Conservation (phyloP, 1,140 invertebrate species). For the Microplitis mediator region DNA sequence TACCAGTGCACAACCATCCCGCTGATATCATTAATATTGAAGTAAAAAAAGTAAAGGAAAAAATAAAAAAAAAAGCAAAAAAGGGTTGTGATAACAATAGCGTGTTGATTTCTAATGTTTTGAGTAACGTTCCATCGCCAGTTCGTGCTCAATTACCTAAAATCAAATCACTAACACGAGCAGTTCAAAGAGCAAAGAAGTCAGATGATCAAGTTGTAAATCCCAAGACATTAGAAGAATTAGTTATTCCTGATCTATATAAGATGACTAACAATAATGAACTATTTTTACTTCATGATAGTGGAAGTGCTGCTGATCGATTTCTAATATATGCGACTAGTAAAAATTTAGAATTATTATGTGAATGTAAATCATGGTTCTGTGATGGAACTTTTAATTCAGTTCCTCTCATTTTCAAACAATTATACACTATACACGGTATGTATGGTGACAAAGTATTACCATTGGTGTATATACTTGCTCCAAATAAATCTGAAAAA, state of each 20-base stretch:
- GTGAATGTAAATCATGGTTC: not conserved
- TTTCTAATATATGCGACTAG: not conserved
- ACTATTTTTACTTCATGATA: not conserved
- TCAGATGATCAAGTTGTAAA: not conserved
- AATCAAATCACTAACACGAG: not conserved
- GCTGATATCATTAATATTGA: not conserved
- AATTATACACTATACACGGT: slow-evolving; percentile 15
- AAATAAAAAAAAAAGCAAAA: not conserved
- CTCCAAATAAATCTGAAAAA: not conserved
- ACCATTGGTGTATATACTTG: not conserved
- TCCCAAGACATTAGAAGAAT: not conserved
- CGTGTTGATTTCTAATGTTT: not conserved
- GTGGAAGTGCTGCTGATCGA: not conserved
- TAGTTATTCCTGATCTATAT: not conserved
- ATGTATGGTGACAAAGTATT: not conserved
- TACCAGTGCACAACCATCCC: not conserved
- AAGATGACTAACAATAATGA: not conserved
- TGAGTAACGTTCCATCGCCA: not conserved
- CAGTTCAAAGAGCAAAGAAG: not conserved
- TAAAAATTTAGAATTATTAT: not conserved
- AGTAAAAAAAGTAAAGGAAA: not conserved
- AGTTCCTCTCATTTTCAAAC: not conserved
- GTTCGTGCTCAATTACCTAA: not conserved
- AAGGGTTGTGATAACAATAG: not conserved
- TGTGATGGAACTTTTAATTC: slow-evolving; percentile 8